Percentiles rank a stretch among this genome's conserved stretches.
phyloP scores from a whole-genome alignment of 2,113 vertebrate species.

The Carollia perspicillata region DNA sequence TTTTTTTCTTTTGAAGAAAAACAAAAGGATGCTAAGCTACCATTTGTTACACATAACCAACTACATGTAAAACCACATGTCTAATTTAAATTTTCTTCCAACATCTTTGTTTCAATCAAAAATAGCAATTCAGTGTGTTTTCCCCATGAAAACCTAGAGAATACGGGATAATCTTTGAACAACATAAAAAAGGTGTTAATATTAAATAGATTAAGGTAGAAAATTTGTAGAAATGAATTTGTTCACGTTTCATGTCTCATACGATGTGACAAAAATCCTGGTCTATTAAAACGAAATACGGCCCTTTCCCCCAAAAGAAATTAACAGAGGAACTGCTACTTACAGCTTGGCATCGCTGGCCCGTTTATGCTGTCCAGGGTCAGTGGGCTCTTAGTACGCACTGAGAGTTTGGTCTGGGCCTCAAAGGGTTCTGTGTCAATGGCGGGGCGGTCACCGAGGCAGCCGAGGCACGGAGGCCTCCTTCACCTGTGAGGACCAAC shows the following conservation, averaged over 20 bases:
- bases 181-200: slow-evolving; percentile 32
- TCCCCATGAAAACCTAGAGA: slow-evolving; percentile 16
- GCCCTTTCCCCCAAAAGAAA: neutral
- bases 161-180: slow-evolving; percentile 32
- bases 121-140: slow-evolving; percentile 49
- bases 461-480: neutral
- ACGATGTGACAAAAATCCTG: neutral
- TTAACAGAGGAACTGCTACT: neutral
- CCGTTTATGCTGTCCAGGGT: neutral
- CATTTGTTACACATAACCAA: neutral
- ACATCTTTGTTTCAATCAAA: slow-evolving; percentile 45
- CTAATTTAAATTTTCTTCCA: slow-evolving; percentile 52
- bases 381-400: neutral
- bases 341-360: neutral
- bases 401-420: neutral
- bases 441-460: neutral
- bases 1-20: slow-evolving; percentile 32
- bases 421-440: neutral
- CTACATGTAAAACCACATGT: neutral
- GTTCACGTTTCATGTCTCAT: neutral
- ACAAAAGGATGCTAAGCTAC: slow-evolving; percentile 42
- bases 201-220: slow-evolving; percentile 42
- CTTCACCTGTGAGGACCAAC: neutral
- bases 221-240: neutral
- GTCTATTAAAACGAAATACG: neutral